Base-by-base conservation (phyloP, 2,888 invertebrate species). In the Drosophila infuscata region DNA sequence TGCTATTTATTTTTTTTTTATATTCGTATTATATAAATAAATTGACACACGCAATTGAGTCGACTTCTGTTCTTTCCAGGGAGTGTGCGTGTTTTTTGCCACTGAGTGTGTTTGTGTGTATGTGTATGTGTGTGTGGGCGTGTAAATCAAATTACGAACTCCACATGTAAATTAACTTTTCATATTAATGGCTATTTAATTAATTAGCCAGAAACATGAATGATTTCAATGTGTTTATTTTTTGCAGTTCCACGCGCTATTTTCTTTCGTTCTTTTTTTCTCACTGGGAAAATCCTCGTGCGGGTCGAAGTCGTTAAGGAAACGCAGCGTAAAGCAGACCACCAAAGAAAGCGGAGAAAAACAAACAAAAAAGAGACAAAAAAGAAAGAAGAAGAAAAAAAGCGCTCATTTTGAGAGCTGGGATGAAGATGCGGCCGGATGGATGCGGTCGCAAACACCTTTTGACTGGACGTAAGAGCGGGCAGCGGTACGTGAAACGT, bases 111-210 rank as follows among this genome's bases (percentile, higher is more conserved):
- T 1, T 9, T 41, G 65, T 46, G 60, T 58, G 65, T 61, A 56
- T 33, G 15, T 57, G 32, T 32, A 15, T 32, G 15, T 32, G 46
- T 77, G 58, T 61, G 46, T 56, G 74, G 54, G 63, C 76, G 70
- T 75, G 70, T 77, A 77, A 89, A 85, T 85, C 84, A 85, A 88
- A 85, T 85, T 85, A 87, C 83, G 75, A 83, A 74, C 64, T 72
- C 73, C 74, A 77, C 82, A 83, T 85, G 89, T 81, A 89, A 85
- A 85, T 85, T 81, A 89, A 89, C 89, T 87, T 83, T 79, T 74
- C 82, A 79, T 79, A 87, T 89, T 87, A 83, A 85, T 89, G 79
- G 87, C 84, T 76, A 85, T 83, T 79, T 76, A 84, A 84, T 84
- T 84, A 88, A 88, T 84, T 84, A 88, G 78, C 70, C 70, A 63